These are phyloP conservation scores for Anthopleura sola DNA, from an alignment of 64 coral and sea anemone species.

Conservation along the genomic window DNA sequence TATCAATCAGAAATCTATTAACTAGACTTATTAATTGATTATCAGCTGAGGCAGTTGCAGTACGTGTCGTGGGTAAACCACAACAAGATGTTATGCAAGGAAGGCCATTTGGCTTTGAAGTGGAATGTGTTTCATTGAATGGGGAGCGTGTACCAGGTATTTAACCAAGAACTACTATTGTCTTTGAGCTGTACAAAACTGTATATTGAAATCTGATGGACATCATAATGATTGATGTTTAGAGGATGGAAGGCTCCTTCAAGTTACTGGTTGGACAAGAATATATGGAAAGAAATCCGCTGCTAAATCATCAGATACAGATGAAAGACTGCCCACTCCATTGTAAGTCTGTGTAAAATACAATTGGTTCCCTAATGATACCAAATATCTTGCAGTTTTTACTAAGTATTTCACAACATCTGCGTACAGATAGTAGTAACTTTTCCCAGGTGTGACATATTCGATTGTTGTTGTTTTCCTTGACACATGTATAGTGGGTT, in stretches of 20 bases:
- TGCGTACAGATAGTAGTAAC: too few relatives aligned
- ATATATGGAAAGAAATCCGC: constrained; percentile 33
- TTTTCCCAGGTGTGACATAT: too few relatives aligned
- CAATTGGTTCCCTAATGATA: background rate
- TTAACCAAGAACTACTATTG: background rate
- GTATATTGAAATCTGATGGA: background rate
- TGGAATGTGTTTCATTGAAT: constrained; percentile 70
- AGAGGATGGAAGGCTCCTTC: constrained; percentile 85
- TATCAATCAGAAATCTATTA: background rate
- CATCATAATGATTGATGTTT: background rate
- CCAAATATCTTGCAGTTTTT: too few relatives aligned
- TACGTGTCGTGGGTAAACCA: constrained; percentile 59
- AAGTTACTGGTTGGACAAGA: constrained; percentile 77
- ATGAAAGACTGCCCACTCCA: constrained; percentile 57
- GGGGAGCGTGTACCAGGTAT: constrained; percentile 67
- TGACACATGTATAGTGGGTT: constrained; percentile 54
- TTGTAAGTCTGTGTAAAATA: constrained; percentile 65
- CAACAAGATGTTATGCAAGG: constrained; percentile 64
- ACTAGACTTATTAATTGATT: background rate
- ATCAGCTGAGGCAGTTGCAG: constrained; percentile 2
- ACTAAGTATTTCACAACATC: too few relatives aligned
- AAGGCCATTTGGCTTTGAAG: constrained; percentile 84
- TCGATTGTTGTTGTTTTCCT: background rate
- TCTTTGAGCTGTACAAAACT: background rate
- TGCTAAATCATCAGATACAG: constrained; percentile 28